Percentiles rank a stretch among this genome's conserved stretches.
These are phyloP conservation scores for Holothuria scabra DNA, from an alignment of 53 echinoderm and acorn worm genomes.

Conservation along the genomic window DNA sequence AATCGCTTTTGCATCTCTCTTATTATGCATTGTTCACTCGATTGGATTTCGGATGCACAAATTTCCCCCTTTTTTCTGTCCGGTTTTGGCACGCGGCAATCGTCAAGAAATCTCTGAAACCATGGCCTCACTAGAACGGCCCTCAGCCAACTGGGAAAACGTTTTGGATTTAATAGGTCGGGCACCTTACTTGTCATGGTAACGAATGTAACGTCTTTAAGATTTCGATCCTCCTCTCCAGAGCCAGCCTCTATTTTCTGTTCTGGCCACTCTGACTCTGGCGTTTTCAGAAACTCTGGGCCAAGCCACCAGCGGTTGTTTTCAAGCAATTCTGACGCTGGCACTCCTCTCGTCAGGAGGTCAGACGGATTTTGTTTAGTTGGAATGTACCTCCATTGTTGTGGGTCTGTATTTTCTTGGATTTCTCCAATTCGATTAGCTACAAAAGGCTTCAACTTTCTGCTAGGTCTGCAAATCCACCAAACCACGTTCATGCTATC, in stretches of 20 bases:
- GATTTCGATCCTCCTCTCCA: background rate
- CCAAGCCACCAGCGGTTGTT: background rate
- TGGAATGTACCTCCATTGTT: conserved; percentile 17
- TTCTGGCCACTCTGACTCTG: conserved; percentile 8
- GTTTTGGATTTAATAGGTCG: background rate
- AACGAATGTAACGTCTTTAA: no score
- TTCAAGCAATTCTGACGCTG: background rate
- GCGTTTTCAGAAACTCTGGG: conserved; percentile 2
- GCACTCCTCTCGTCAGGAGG: background rate
- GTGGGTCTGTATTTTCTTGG: conserved; percentile 26
- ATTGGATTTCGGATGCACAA: no score
- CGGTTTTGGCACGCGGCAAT: background rate
- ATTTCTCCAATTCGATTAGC: conserved; percentile 19
- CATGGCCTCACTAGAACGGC: background rate
- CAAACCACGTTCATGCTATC: conserved; percentile 22
- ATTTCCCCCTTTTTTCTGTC: no score
- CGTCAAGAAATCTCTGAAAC: background rate
- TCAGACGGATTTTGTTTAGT: background rate
- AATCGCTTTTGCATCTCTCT: background rate
- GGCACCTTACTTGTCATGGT: no score
- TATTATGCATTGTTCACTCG: no score
- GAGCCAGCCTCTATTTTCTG: background rate
- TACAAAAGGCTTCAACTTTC: conserved; percentile 24
- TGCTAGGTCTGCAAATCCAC: conserved; percentile 6
- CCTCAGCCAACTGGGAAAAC: background rate